A percentile compares a stretch with the other conserved stretches of the same genome.
Conservation (phyloP, 2,113 vertebrate genomes). For the Eclectus roratus region DNA sequence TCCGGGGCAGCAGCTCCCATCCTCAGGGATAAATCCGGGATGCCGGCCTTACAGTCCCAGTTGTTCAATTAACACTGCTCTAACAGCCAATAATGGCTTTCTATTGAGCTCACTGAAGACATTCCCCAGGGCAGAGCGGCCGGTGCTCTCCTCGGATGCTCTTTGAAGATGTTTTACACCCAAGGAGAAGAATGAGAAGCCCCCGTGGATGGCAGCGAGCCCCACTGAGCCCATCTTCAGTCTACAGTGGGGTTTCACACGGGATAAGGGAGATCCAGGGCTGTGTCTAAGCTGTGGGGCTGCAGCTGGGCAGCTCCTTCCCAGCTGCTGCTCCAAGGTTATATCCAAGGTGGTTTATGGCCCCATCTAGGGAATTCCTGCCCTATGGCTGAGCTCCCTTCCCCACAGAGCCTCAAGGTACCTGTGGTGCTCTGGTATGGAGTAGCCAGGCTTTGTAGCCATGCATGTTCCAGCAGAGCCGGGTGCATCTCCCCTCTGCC, state of each 20-base stretch:
- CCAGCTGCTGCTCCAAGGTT: rapidly evolving
- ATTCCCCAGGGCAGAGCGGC: not conserved
- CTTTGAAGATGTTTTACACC: not conserved
- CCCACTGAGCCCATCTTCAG: not conserved
- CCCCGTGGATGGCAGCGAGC: not conserved
- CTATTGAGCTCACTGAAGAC: not conserved
- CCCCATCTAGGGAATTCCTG: not conserved
- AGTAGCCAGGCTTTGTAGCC: not conserved
- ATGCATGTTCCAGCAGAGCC: rapidly evolving
- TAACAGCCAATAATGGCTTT: not conserved
- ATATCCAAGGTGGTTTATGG: not conserved
- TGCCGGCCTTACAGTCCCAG: not conserved
- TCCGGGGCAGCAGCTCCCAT: not conserved
- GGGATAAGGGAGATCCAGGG: not conserved
- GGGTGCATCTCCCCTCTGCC: not conserved
- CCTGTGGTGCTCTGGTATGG: rapidly evolving
- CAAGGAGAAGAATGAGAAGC: not conserved
- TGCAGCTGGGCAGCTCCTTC: not conserved
- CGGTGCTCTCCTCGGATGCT: rapidly evolving
- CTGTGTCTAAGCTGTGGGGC: not conserved
- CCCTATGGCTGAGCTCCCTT: rapidly evolving
- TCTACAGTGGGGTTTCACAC: rapidly evolving
- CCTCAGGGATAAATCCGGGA: not conserved
- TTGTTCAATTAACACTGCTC: not conserved
- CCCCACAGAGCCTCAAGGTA: not conserved